A percentile compares a stretch with the other conserved stretches of the same genome.
These are phyloP conservation scores for Agrilus biguttatus DNA, from an alignment of 2,888 invertebrate genomes.

Conservation along the genomic window DNA sequence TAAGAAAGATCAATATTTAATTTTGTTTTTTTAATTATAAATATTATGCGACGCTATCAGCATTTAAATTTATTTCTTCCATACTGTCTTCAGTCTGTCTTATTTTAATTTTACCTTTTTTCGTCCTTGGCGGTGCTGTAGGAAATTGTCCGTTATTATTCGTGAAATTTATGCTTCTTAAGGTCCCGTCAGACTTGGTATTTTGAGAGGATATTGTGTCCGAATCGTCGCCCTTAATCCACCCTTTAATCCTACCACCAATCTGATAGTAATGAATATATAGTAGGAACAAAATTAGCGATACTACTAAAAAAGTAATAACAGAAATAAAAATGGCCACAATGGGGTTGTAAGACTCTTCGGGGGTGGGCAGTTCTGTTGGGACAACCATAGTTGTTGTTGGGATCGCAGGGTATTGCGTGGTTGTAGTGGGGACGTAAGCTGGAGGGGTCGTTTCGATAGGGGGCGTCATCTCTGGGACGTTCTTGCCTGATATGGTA, in stretches of 20 bases:
- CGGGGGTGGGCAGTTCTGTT: conserved; percentile 11
- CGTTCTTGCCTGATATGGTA: conserved; percentile 43
- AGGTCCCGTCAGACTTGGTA: conserved; percentile 9
- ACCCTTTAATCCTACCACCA: conserved; percentile 48
- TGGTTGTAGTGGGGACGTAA: conserved; percentile 24
- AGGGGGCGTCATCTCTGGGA: conserved; percentile 33
- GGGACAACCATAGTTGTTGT: conserved; percentile 5
- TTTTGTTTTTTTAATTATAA: no score
- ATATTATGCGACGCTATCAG: conserved; percentile 12
- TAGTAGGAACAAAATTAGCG: conserved; percentile 49
- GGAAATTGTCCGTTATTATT: conserved; percentile 12
- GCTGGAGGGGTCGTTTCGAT: conserved; percentile 28
- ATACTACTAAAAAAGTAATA: conserved; percentile 49
- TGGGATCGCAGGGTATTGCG: conserved; percentile 13
- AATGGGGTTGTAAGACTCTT: conserved; percentile 32
- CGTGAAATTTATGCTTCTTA: conserved; percentile 7
- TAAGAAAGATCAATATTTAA: no score
- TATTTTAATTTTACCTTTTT: conserved; percentile 9
- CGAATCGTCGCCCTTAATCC: conserved; percentile 33
- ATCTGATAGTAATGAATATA: conserved; percentile 67
- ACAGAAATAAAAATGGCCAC: conserved; percentile 46
- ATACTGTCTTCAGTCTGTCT: conserved; percentile 11
- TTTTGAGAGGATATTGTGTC: conserved; percentile 4
- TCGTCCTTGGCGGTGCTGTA: conserved; percentile 22
- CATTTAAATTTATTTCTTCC: conserved; percentile 16